Evolutionary conservation across 2,888 invertebrate species (phyloP).

Genomic region (Acanthococcus lagerstroemiae): DNA sequence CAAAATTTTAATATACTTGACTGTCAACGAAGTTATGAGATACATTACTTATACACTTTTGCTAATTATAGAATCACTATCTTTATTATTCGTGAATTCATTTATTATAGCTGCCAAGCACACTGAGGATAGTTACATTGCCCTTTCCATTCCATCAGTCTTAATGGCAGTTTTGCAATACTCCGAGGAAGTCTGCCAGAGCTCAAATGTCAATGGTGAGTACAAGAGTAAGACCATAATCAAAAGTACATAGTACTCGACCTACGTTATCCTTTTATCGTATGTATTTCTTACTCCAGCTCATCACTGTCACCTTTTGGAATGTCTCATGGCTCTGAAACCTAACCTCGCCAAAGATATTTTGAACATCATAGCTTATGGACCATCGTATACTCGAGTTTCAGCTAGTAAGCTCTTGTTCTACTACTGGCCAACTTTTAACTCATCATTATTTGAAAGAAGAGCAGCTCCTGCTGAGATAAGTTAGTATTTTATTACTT

Average conservation of each 20-base stretch:
- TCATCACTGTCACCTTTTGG: constrained; percentile 90
- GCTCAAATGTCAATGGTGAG: constrained; percentile 11
- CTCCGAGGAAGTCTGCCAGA: constrained; percentile 48
- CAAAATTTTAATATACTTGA: too few species aligned
- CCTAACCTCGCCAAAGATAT: constrained; percentile 84
- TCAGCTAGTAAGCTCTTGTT: constrained; percentile 94
- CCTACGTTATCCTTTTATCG: not conserved
- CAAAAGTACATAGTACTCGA: too few species aligned
- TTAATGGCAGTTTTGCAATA: constrained; percentile 95
- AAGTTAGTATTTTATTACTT: constrained; percentile 13
- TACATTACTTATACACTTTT: too few species aligned
- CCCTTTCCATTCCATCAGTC: constrained; percentile 81
- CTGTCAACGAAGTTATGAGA: too few species aligned
- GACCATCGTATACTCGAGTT: constrained; percentile 84
- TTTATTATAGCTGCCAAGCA: constrained; percentile 56
- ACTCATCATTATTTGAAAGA: constrained; percentile 83
- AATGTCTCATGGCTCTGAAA: constrained; percentile 91
- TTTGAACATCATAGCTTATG: constrained; percentile 90
- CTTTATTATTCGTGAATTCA: not conserved
- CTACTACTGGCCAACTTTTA: constrained; percentile 98
- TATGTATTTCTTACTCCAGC: constrained; percentile 48
- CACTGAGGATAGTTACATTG: constrained; percentile 65
- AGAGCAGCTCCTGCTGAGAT: constrained; percentile 51
- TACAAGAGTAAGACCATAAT: not conserved
- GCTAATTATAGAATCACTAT: constrained; percentile 41